Base-by-base conservation (phyloP, 2,888 invertebrate genomes). In the Agrochola litura region DNA sequence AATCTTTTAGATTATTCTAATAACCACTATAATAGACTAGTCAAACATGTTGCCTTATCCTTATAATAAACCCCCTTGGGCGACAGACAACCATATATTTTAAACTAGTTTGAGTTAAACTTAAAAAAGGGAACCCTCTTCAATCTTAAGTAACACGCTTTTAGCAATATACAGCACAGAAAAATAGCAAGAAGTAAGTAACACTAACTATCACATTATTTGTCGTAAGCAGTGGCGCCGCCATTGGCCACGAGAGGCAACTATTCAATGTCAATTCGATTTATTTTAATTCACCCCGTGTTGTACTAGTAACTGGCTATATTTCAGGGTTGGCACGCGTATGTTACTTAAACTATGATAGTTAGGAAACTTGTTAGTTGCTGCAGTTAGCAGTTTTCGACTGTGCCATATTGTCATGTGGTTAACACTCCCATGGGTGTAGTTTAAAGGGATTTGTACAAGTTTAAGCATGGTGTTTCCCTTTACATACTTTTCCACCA, bases 181-280 rank as follows among this genome's bases (percentile, higher is more conserved):
- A 43, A 37, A 79, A 49, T n/a, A 56, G 14, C 30, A 81, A 46
- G 65, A 6, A 56, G 41, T 58, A 56, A 52, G 52, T 22, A 70
- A 12, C 69, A 70, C 37, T 52, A 75, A 81, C 71, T 82, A 75
- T 77, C 63, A 83, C 67, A 81, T 79, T 85, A 85, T 87, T 83
- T 77, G 78, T 72, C 63, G 63, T 72, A 64, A 69, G 49, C 78
- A 71, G 68, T 69, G 73, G 65, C 66, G 66, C 54, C 9, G 52
- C 78, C 72, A 73, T 77, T 76, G 58, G 67, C 67, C 22, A 52
- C 52, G 87, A 88, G 89, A 89, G 88, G 90, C 89, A 89, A 90
- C 90, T 88, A 90, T 90, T 91, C 90, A 90, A 90, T 89, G 91
- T 88, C 91, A 84, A 88, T 91, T 91, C 91, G 90, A 92, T 92